A percentile compares a stretch with the other conserved stretches of the same genome.
phyloP scores from a whole-genome alignment of 2,888 invertebrate genomes.

The Dynastes tityus region DNA sequence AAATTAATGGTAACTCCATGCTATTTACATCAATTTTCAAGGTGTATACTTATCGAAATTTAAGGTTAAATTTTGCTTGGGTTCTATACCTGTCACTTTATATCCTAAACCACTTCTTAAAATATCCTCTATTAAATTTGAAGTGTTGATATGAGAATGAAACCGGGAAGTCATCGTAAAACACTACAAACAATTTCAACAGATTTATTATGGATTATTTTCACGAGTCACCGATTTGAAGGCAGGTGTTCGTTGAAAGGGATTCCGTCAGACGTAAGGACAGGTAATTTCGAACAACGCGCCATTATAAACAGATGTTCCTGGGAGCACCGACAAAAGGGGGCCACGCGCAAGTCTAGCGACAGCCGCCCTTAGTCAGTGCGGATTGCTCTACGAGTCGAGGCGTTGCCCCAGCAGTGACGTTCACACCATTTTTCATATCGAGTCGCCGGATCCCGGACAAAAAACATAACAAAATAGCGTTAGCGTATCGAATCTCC shows the following conservation, averaged over 20 bases:
- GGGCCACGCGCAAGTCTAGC: conserved; percentile 69
- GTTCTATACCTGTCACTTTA: conserved; percentile 7
- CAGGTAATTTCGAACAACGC: conserved; percentile 55
- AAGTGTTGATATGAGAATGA: not conserved
- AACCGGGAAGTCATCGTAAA: not conserved
- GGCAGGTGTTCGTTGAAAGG: conserved; percentile 28
- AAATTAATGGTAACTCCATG: too few species aligned
- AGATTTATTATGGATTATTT: conserved; percentile 5
- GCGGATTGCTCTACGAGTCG: conserved; percentile 73
- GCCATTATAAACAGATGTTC: conserved; percentile 55
- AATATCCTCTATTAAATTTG: not conserved
- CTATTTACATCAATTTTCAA: too few species aligned
- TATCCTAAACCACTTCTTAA: not conserved
- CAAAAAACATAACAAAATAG: conserved; percentile 52
- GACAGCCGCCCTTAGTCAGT: conserved; percentile 70
- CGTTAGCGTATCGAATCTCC: conserved; percentile 38
- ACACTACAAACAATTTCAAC: not conserved
- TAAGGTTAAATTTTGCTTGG: conserved; percentile 29
- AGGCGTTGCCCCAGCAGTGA: conserved; percentile 71
- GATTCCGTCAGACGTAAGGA: conserved; percentile 13
- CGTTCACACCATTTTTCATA: conserved; percentile 51
- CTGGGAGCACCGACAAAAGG: conserved; percentile 65
- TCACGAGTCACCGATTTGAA: not conserved
- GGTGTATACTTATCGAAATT: not conserved
- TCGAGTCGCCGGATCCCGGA: conserved; percentile 58